Evolutionary conservation across 2,113 vertebrate genomes (phyloP), one percentile per base, ranked within the genome.

Genomic region (Cebidichthys violaceus): DNA sequence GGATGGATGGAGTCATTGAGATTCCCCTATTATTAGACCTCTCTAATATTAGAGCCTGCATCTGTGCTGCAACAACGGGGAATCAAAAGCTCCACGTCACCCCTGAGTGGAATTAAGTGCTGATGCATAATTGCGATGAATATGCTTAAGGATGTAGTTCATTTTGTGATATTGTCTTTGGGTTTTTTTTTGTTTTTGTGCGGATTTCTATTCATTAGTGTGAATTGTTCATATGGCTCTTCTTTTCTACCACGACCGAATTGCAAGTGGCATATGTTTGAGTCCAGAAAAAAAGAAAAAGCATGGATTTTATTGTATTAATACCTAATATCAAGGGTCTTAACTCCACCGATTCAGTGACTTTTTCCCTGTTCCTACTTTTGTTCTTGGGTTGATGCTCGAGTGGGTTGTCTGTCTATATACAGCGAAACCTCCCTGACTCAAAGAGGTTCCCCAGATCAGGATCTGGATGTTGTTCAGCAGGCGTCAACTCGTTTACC

Each of bases 361-460:
- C 86, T 83, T 71, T 83, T 75, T 92, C 90, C 45, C 59, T 52
- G 43, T 73, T 92, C 80, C 52, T 79, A 83, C 86, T 83, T 86
- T 82, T 81, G 39, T 87, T 86, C 81, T 82, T 81, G 54, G 20
- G 20, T 77, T 83, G 52, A 84, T 66, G 66, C 69, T 70, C 68
- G 80, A 83, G 54, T 83, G 70, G 62, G 85, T 68, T 76, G 67
- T 41, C 50, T 41, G 24, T 75, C 77, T 85, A 60, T 70, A 43
- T 75, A 75, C 54, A 69, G 71, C 69, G 73, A 70, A 87, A 86
- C 80, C 80, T 84, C 67, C 27, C 18, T 39, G 69, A 82, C 61
- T 68, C 71, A 75, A 77, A 81, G 64, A 85, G 75, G 66, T 76
- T 83, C 79, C 70, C 62, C 54, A 45, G 39, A 67, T 86, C 22